Conservation (phyloP, 2,888 invertebrate species). For the Cephonodes hylas region DNA sequence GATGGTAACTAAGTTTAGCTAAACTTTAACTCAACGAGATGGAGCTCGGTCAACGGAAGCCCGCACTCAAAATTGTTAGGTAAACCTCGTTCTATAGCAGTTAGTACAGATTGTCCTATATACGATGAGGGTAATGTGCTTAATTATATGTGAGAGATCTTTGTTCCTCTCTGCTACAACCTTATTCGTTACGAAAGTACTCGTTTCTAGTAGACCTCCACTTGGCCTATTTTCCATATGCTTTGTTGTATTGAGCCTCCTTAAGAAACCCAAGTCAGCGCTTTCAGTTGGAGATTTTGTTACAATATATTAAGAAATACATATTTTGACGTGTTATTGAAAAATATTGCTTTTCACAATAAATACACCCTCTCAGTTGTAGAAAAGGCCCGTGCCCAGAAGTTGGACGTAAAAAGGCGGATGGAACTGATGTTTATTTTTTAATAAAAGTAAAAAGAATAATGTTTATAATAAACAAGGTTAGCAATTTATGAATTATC, state of each 20-base stretch:
- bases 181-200: background rate
- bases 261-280: background rate
- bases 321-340: background rate
- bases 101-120: background rate
- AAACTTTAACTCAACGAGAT: slow-evolving; percentile 26
- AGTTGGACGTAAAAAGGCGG: too few relatives aligned
- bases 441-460: background rate
- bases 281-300: background rate
- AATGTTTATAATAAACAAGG: background rate
- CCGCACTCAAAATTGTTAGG: slow-evolving; percentile 23
- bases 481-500: background rate
- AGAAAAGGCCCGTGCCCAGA: too few relatives aligned
- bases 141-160: background rate
- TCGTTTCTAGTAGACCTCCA: background rate
- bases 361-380: too few relatives aligned
- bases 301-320: background rate
- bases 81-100: background rate
- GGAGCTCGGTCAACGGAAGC: slow-evolving; percentile 31
- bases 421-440: too few relatives aligned
- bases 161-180: background rate
- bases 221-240: slow-evolving; percentile 8
- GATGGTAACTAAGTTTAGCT: slow-evolving; percentile 47
- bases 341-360: too few relatives aligned
- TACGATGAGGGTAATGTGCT: background rate
- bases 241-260: background rate